Conservation (phyloP, 2,888 invertebrate genomes). For the Himalopsyche japonica region DNA sequence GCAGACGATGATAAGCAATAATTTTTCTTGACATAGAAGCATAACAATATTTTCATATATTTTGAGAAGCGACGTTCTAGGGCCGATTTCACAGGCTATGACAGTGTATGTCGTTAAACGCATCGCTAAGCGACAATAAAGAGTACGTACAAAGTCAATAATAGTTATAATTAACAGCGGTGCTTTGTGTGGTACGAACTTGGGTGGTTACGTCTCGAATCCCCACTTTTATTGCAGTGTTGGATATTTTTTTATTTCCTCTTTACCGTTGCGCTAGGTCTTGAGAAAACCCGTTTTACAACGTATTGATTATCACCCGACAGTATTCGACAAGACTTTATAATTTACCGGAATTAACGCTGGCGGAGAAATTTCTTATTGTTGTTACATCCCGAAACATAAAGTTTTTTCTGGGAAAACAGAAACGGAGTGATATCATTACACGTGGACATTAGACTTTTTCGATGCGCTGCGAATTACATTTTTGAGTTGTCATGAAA, state of each 20-base stretch:
- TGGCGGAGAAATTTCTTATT: too few relatives aligned
- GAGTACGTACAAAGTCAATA: background rate
- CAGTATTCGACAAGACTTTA: background rate
- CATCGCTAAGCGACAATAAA: background rate
- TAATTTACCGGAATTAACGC: too few relatives aligned
- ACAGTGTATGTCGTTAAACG: background rate
- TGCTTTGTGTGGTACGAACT: background rate
- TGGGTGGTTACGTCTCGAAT: background rate
- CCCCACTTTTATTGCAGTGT: background rate
- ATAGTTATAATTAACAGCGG: background rate
- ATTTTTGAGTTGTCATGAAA: too few relatives aligned
- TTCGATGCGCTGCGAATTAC: too few relatives aligned
- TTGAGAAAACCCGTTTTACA: background rate
- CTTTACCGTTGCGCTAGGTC: background rate
- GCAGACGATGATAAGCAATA: too few relatives aligned
- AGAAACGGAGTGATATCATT: too few relatives aligned
- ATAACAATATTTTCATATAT: background rate
- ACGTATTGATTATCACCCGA: background rate
- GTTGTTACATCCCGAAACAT: too few relatives aligned
- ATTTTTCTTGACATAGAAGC: too few relatives aligned
- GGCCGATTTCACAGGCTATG: background rate
- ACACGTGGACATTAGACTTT: too few relatives aligned
- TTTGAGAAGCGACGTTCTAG: background rate
- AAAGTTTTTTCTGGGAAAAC: too few relatives aligned
- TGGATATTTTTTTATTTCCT: background rate